Evolutionary conservation across 2,888 invertebrate species (phyloP).

Genomic region (Ormyrus nitidulus): DNA sequence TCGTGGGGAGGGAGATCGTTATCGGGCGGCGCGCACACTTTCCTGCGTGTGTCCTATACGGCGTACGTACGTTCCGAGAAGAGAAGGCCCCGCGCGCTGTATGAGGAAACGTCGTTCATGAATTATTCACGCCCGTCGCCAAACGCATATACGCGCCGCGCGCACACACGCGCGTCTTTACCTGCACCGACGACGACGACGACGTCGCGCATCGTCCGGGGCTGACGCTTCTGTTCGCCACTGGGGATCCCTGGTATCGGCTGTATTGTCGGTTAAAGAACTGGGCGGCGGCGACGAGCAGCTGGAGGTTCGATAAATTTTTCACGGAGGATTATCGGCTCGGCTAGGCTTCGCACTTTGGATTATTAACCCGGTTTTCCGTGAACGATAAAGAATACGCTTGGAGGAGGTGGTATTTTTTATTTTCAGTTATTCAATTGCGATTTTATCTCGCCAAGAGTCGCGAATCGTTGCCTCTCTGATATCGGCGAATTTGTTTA

Average conservation of each 20-base stretch:
- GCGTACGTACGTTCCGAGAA: constrained; percentile 70
- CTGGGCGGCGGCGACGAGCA: not conserved
- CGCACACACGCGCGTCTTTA: constrained; percentile 6
- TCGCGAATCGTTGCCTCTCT: too few species aligned
- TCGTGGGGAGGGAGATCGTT: constrained; percentile 51
- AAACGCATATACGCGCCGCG: constrained; percentile 64
- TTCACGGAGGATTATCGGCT: not conserved
- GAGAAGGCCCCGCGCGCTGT: constrained; percentile 70
- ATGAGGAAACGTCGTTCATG: constrained; percentile 73
- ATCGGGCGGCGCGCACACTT: constrained; percentile 29
- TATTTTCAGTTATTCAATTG: too few species aligned
- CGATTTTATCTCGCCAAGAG: too few species aligned
- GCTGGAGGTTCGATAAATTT: not conserved
- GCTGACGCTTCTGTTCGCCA: too few species aligned
- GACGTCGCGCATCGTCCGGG: too few species aligned
- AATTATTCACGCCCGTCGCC: constrained; percentile 72
- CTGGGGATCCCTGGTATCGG: not conserved
- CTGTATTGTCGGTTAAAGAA: not conserved
- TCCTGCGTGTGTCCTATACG: constrained; percentile 32
- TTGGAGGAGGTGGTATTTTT: too few species aligned
- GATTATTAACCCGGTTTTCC: too few species aligned
- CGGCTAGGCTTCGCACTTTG: too few species aligned
- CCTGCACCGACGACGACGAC: constrained; percentile 33
- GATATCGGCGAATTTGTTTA: too few species aligned
- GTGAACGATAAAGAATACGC: too few species aligned